A percentile compares a stretch with the other conserved stretches of the same genome.
phyloP scores from a whole-genome alignment of 2,888 invertebrate genomes.

The Orthosia gracilis region DNA sequence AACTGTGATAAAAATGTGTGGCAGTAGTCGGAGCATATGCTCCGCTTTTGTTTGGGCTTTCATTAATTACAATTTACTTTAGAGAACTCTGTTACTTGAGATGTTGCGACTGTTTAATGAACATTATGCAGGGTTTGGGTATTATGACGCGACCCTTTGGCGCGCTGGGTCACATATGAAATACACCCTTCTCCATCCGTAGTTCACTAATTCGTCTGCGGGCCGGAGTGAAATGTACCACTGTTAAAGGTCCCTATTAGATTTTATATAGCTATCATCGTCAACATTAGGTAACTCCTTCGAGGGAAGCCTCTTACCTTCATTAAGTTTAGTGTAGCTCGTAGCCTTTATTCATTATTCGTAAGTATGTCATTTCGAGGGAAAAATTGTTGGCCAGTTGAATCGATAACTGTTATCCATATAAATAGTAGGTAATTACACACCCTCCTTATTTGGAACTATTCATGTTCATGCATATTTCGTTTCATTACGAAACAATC shows the following conservation, averaged over 20 bases:
- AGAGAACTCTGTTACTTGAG: constrained; percentile 68
- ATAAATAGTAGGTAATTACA: constrained; percentile 71
- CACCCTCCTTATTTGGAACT: constrained; percentile 64
- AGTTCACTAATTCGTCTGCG: constrained; percentile 66
- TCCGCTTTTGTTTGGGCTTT: constrained; percentile 47
- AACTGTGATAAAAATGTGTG: no score
- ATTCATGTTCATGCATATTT: constrained; percentile 66
- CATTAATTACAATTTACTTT: constrained; percentile 63
- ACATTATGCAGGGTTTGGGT: constrained; percentile 67
- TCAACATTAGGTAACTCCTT: constrained; percentile 82
- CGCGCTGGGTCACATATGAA: constrained; percentile 68
- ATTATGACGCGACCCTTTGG: constrained; percentile 67
- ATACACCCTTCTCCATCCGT: constrained; percentile 48
- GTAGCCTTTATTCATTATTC: constrained; percentile 84
- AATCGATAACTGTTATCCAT: constrained; percentile 79
- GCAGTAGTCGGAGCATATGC: background rate
- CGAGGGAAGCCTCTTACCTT: constrained; percentile 80
- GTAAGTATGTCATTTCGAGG: constrained; percentile 81
- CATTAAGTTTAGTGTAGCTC: constrained; percentile 82
- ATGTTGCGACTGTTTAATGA: constrained; percentile 68
- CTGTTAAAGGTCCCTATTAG: constrained; percentile 84
- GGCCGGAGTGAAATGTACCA: constrained; percentile 69
- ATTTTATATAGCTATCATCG: constrained; percentile 87
- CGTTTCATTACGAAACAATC: constrained; percentile 51
- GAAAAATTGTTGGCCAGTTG: constrained; percentile 81